Conservation (phyloP, 1,140 invertebrate species). For the Brachionus rubens region DNA sequence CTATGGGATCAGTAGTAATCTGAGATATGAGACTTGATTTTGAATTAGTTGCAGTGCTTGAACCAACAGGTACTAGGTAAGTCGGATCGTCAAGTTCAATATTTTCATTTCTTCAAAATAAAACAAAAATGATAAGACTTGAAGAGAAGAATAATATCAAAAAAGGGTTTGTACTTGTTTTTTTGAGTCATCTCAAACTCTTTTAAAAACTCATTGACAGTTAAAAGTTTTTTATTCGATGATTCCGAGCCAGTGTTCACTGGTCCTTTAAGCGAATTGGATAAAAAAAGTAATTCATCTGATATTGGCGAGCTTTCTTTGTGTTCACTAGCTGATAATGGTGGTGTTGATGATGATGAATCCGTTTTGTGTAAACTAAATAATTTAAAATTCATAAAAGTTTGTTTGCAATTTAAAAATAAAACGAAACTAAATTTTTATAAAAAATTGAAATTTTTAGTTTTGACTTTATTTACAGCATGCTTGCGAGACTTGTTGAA, state of each 20-base stretch:
- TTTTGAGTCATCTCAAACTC: constrained; percentile 36
- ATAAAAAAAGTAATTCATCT: background rate
- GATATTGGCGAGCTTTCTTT: background rate
- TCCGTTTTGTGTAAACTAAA: constrained; percentile 30
- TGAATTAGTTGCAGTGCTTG: background rate
- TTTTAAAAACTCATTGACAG: constrained; percentile 38
- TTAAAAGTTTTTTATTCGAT: constrained; percentile 6
- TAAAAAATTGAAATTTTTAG: too few species aligned
- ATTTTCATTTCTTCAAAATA: background rate
- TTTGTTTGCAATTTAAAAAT: too few species aligned
- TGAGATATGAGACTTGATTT: constrained; percentile 14
- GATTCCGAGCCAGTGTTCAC: background rate
- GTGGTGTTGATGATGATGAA: background rate
- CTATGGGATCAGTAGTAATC: background rate
- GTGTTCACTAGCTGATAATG: background rate
- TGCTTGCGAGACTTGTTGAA: too few species aligned
- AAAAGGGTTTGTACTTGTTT: background rate
- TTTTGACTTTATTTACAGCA: too few species aligned
- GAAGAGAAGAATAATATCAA: too few species aligned
- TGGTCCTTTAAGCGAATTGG: background rate
- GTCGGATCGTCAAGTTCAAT: background rate
- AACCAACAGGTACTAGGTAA: constrained; percentile 1
- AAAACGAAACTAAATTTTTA: too few species aligned
- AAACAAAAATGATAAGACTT: too few species aligned
- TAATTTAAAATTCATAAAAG: constrained; percentile 42